phyloP scores from a whole-genome alignment of 2,888 invertebrate species.

The Maniola hyperantus region DNA sequence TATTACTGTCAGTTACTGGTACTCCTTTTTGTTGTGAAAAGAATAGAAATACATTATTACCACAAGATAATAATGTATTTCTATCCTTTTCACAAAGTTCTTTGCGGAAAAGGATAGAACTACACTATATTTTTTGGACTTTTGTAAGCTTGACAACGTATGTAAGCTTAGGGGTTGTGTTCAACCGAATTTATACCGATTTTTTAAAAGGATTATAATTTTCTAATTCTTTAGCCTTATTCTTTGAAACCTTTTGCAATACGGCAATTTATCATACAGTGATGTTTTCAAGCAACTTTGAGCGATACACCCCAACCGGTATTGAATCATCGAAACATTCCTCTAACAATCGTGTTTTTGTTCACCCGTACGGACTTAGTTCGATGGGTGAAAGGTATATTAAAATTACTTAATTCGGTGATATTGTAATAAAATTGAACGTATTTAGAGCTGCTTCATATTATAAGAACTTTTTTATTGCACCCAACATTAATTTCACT shows the following conservation, averaged over 20 bases:
- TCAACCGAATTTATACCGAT: too few relatives aligned
- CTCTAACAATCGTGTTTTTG: slow-evolving; percentile 67
- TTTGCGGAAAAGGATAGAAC: too few relatives aligned
- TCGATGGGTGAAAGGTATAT: slow-evolving; percentile 52
- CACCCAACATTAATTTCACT: too few relatives aligned
- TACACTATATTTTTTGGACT: too few relatives aligned
- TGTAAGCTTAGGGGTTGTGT: too few relatives aligned
- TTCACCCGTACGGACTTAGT: slow-evolving; percentile 59
- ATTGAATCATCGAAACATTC: slow-evolving; percentile 76
- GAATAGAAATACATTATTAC: too few relatives aligned
- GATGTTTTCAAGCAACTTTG: slow-evolving; percentile 9
- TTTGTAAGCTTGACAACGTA: too few relatives aligned
- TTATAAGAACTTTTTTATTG: slow-evolving; percentile 5
- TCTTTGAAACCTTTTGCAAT: neutral
- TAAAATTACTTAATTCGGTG: slow-evolving; percentile 74
- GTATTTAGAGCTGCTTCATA: neutral
- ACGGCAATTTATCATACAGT: neutral
- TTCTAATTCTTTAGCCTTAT: too few relatives aligned
- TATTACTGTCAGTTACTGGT: too few relatives aligned
- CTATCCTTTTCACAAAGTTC: too few relatives aligned
- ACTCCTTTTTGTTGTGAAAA: too few relatives aligned
- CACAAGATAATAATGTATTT: too few relatives aligned
- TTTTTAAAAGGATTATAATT: neutral
- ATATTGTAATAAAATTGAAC: slow-evolving; percentile 61
- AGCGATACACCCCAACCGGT: slow-evolving; percentile 56